Evolutionary conservation across 2,888 invertebrate genomes (phyloP).

Genomic region (Tetranychus truncatus): DNA sequence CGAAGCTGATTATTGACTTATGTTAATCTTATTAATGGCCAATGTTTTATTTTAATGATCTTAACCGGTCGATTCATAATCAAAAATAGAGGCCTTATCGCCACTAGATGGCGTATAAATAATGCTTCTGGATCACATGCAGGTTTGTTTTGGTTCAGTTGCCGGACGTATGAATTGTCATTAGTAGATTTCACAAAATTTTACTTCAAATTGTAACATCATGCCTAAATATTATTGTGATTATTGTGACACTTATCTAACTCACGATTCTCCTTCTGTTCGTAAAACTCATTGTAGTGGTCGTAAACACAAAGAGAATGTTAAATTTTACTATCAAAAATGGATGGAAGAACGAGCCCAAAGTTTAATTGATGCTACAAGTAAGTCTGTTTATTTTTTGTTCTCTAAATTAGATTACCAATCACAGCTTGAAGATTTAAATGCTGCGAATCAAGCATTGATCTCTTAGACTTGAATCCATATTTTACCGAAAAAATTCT

Average conservation of each 20-base stretch:
- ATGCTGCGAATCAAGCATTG: background rate
- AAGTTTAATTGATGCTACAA: constrained; percentile 90
- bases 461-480: background rate
- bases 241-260: constrained; percentile 96
- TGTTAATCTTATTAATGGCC: too few relatives aligned
- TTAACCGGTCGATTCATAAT: too few relatives aligned
- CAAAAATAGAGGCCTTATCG: too few relatives aligned
- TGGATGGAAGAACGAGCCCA: constrained; percentile 99
- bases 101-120: too few relatives aligned
- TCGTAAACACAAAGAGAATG: constrained; percentile 97
- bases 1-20: too few relatives aligned
- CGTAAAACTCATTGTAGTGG: constrained; percentile 98
- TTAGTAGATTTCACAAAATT: too few relatives aligned
- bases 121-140: too few relatives aligned
- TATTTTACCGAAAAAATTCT: background rate
- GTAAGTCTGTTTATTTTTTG: constrained; percentile 26
- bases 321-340: constrained; percentile 96
- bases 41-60: too few relatives aligned
- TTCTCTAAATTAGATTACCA: background rate
- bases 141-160: too few relatives aligned
- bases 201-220: background rate
- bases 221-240: constrained; percentile 82
- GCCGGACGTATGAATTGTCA: too few relatives aligned
- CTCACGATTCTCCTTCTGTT: constrained; percentile 95
- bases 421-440: background rate